Evolutionary conservation across 2,797 vertebrate genomes (phyloP).

Genomic region (Acipenser ruthenus): DNA sequence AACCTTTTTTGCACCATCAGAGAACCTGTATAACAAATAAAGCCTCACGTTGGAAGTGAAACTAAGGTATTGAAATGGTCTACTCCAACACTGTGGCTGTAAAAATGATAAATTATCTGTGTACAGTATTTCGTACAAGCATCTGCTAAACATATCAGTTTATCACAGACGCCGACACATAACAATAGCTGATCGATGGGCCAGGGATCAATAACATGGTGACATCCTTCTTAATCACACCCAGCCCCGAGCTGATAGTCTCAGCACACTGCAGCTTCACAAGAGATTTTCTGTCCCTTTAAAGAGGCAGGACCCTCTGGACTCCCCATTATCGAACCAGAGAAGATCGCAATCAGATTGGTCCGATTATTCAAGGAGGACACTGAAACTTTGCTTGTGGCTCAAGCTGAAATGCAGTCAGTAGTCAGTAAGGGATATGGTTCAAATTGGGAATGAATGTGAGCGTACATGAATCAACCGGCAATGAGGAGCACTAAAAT

Average conservation of each 20-base stretch:
- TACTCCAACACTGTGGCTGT: background rate
- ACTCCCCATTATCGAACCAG: too few species aligned
- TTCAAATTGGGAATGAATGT: too few species aligned
- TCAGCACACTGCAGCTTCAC: conserved; percentile 10
- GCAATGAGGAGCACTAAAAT: too few species aligned
- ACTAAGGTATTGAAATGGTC: conserved; percentile 10
- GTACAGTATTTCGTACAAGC: conserved; percentile 26
- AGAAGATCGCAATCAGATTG: background rate
- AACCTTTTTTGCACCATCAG: too few species aligned
- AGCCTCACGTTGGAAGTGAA: conserved; percentile 1
- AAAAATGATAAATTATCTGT: conserved; percentile 30
- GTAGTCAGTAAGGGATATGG: too few species aligned
- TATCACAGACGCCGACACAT: conserved; percentile 23
- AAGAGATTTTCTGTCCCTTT: conserved; percentile 23
- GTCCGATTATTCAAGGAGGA: background rate
- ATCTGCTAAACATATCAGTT: conserved; percentile 27
- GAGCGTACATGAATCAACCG: too few species aligned
- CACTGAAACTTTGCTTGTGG: too few species aligned
- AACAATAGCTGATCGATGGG: conserved; percentile 30
- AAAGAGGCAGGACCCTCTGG: background rate
- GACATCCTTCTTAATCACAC: conserved; percentile 38
- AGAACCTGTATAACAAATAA: too few species aligned
- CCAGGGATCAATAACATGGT: conserved; percentile 21
- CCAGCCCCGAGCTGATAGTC: conserved; percentile 16
- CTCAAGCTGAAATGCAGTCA: too few species aligned